Evolutionary conservation across 2,113 vertebrate genomes (phyloP), one percentile per base, ranked within the genome.

Genomic region (Empidonax traillii): DNA sequence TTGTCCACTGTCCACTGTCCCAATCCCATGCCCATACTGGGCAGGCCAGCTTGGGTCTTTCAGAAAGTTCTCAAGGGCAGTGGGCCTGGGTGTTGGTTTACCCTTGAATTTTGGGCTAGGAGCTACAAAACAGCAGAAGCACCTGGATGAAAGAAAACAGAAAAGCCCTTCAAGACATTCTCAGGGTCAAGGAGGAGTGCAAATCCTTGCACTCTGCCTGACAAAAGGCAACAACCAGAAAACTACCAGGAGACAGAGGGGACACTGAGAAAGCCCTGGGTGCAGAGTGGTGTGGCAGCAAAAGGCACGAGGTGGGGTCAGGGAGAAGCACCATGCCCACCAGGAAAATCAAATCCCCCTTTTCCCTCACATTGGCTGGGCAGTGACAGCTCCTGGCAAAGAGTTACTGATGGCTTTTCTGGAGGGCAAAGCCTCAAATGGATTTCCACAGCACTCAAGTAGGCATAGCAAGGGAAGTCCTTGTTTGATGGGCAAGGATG

Each of bases 291-390:
- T 9, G 37, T 4, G 6, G 65, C 74, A 90, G 18, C 0, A 0
- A 30, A 20, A 52, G 33, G 73, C 65, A 44, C 31, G 24, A 22
- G 14, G 5, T 0, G 2, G 53, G 37, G 17, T 9, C 1, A 0
- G 10, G 5, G 9, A 0, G 2, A 41, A 55, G 41, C 16, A 52
- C 19, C 23, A 8, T 39, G 27, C 20, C 56, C 92, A 11, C 8
- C 0, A 2, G 28, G 19, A n/a, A 88, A 51, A 49, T 33, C 37
- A 52, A 62, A 79, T 37, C 55, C n/a, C 19, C 23, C 43, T 58
- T 65, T 39, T 37, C 9, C 27, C n/a, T 94, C 43, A 51, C 20
- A 10, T 0, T 0, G 37, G 3, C 53, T 68, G 72, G 35, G 13
- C 8, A 22, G 47, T 1, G 0, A 53, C 58, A 56, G 17, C 28